phyloP scores from a whole-genome alignment of 1,140 invertebrate genomes.

The Drosophila orosa region DNA sequence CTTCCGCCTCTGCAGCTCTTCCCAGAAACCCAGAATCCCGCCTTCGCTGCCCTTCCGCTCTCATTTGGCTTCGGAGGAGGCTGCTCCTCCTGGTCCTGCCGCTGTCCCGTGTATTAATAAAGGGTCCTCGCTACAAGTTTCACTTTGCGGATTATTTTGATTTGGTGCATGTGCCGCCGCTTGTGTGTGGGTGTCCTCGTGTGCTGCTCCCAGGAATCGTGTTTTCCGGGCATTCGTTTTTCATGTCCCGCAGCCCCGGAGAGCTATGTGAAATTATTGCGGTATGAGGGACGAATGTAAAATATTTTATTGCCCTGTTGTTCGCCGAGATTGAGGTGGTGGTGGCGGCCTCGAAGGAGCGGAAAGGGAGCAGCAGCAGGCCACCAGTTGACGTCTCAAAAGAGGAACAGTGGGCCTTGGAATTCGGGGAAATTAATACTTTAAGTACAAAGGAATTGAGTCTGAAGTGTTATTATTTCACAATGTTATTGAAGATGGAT shows the following conservation, averaged over 20 bases:
- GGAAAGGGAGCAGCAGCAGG: background rate
- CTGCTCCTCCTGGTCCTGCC: background rate
- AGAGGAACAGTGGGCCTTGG: background rate
- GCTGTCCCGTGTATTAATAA: constrained; percentile 6
- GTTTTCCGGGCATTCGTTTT: constrained; percentile 5
- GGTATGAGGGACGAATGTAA: constrained; percentile 55
- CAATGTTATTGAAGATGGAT: too few relatives aligned
- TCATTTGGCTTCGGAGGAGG: constrained; percentile 4
- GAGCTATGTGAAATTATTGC: constrained; percentile 52
- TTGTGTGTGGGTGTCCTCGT: background rate
- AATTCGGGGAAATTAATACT: too few relatives aligned
- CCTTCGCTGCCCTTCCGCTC: background rate
- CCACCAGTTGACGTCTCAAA: constrained; percentile 12
- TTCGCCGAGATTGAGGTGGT: constrained; percentile 34
- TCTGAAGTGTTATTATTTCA: background rate
- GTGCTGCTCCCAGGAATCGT: constrained; percentile 6
- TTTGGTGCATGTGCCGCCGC: constrained; percentile 5
- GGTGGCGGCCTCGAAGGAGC: background rate
- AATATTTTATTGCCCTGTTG: constrained; percentile 71
- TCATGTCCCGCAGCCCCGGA: background rate
- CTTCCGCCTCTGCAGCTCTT: too few relatives aligned
- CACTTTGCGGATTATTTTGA: constrained; percentile 21
- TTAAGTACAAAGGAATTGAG: background rate
- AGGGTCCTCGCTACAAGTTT: constrained; percentile 11
- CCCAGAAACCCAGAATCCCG: background rate